These are phyloP conservation scores for Chrysolina americana DNA, from an alignment of 2,888 invertebrate species.

Conservation along the genomic window DNA sequence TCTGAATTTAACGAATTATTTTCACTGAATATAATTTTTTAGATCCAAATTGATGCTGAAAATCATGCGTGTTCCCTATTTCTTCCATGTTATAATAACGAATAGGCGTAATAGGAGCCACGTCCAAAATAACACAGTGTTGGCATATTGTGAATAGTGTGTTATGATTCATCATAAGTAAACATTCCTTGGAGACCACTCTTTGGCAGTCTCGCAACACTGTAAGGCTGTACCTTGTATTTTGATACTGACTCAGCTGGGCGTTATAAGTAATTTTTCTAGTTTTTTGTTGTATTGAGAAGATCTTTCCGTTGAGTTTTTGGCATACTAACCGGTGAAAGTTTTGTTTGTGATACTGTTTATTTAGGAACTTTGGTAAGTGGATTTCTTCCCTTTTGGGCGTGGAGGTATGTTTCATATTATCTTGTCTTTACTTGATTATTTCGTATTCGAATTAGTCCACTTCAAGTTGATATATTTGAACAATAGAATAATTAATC, in stretches of 20 bases:
- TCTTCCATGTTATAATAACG: neutral
- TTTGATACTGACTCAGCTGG: conserved; percentile 24
- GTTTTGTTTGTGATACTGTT: neutral
- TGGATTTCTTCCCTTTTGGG: neutral
- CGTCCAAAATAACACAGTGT: neutral
- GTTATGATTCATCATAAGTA: conserved; percentile 5
- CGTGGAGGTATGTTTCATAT: neutral
- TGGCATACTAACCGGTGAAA: neutral
- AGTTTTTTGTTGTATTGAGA: neutral
- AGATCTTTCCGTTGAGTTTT: neutral
- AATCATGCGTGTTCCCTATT: too few species aligned
- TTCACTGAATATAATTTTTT: too few species aligned
- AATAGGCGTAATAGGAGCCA: neutral
- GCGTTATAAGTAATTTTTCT: conserved; percentile 4
- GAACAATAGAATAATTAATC: neutral
- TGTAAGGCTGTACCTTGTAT: neutral
- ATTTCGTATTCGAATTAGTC: neutral
- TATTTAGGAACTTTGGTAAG: neutral
- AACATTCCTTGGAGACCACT: neutral
- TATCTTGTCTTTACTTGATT: neutral
- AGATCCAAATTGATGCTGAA: too few species aligned
- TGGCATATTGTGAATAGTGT: conserved; percentile 1
- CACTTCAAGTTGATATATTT: neutral
- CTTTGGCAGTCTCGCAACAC: conserved; percentile 1
- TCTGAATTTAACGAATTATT: too few species aligned